Percentiles rank a stretch among this genome's conserved stretches.
Conservation (phyloP, 2,113 vertebrate species). For the Oreochromis niloticus region DNA sequence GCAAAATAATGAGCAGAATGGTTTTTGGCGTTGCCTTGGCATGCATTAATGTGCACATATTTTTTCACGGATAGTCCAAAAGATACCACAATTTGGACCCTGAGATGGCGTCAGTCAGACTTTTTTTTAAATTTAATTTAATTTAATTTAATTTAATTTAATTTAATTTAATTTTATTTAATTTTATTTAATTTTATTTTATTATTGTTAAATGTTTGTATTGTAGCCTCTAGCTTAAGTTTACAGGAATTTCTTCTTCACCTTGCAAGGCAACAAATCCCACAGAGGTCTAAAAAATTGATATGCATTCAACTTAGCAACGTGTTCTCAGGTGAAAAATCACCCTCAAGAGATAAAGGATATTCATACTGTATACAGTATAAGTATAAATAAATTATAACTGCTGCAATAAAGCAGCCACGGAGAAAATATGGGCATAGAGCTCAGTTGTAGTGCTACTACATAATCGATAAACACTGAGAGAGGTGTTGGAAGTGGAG, state of each 20-base stretch:
- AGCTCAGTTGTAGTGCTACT: not conserved
- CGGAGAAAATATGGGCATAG: not conserved
- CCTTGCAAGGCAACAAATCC: not conserved
- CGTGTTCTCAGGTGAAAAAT: not conserved
- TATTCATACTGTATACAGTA: not conserved
- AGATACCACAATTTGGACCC: not conserved
- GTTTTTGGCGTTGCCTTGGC: not conserved
- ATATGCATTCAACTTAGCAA: not conserved
- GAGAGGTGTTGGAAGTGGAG: conserved; percentile 35
- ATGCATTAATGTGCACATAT: not conserved
- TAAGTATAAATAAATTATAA: not conserved
- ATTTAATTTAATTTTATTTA: not conserved
- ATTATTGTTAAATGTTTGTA: not conserved
- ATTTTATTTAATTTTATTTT: not conserved
- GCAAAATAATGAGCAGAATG: not conserved
- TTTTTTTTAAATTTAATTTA: not conserved
- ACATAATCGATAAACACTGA: conserved; percentile 43
- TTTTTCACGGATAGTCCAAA: not conserved
- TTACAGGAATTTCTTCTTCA: not conserved
- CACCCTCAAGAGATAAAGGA: not conserved
- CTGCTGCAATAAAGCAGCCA: not conserved
- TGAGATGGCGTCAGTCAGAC: not conserved
- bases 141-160: not conserved
- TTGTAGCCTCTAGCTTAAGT: not conserved
- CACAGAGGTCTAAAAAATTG: not conserved